Conservation (phyloP, 1,140 invertebrate genomes). For the Drosophila bifasciata region DNA sequence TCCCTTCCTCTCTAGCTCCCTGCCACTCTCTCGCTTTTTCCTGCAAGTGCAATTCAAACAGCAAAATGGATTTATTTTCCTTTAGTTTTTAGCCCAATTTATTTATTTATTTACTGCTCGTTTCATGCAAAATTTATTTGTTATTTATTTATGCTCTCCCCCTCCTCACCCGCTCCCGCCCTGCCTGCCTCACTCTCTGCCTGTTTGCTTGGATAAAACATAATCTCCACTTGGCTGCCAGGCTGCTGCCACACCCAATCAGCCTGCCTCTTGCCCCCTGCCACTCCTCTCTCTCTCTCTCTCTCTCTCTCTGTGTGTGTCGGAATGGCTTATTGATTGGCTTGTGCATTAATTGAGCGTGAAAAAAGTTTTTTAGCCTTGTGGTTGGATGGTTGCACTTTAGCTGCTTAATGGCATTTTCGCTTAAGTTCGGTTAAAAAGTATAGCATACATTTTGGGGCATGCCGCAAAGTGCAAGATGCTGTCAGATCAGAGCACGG, state of each 20-base stretch:
- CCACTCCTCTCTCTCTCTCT: too few species aligned
- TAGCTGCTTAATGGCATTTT: constrained; percentile 47
- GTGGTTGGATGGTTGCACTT: constrained; percentile 38
- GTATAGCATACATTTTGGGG: neutral
- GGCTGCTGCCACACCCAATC: neutral
- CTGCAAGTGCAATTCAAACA: too few species aligned
- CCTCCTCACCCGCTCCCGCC: neutral
- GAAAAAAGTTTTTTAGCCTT: constrained; percentile 31
- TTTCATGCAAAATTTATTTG: constrained; percentile 17
- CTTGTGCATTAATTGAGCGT: constrained; percentile 44
- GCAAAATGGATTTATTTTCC: constrained; percentile 6
- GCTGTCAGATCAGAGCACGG: too few species aligned
- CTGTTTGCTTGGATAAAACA: too few species aligned
- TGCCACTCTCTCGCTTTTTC: too few species aligned
- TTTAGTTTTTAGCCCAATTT: neutral
- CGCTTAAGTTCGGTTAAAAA: constrained; percentile 1
- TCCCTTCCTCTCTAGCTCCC: too few species aligned
- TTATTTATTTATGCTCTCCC: constrained; percentile 28
- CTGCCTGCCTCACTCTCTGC: too few species aligned
- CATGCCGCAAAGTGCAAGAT: neutral
- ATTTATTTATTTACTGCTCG: constrained; percentile 13
- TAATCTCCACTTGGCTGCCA: neutral
- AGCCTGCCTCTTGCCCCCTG: too few species aligned
- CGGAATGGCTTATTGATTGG: constrained; percentile 23
- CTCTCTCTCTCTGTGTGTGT: too few species aligned